phyloP scores from a whole-genome alignment of 2,797 vertebrate genomes.

The Clarias platycephalus region DNA sequence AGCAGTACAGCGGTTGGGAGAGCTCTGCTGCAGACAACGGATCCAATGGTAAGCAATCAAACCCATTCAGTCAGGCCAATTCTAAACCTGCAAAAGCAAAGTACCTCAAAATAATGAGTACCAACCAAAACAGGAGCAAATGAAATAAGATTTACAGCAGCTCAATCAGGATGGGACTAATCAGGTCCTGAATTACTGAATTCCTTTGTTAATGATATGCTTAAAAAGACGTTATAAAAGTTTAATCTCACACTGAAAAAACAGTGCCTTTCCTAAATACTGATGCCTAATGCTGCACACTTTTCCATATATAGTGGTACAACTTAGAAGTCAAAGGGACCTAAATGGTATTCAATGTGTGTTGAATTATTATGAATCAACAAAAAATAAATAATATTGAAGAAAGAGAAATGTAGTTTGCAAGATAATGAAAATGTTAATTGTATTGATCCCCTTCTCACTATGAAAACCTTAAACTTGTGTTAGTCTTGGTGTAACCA shows the following conservation, averaged over 20 bases:
- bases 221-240: neutral
- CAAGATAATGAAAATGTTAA: neutral
- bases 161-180: neutral
- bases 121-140: conserved; percentile 7
- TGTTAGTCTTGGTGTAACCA: neutral
- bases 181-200: neutral
- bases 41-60: conserved; percentile 48
- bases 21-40: conserved; percentile 23
- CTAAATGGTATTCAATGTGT: neutral
- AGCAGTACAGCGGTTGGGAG: conserved; percentile 54
- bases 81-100: conserved; percentile 17
- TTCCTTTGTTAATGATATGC: neutral
- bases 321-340: neutral
- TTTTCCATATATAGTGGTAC: neutral
- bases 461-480: neutral
- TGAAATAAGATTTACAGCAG: neutral
- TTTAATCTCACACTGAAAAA: conserved; percentile 1
- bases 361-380: neutral
- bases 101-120: neutral
- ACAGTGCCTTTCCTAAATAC: neutral
- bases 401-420: too few species aligned
- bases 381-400: neutral
- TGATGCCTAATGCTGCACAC: neutral
- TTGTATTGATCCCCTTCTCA: neutral
- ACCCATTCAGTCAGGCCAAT: conserved; percentile 33